phyloP scores from a whole-genome alignment of 2,113 vertebrate genomes.

The Crotalus tigris region DNA sequence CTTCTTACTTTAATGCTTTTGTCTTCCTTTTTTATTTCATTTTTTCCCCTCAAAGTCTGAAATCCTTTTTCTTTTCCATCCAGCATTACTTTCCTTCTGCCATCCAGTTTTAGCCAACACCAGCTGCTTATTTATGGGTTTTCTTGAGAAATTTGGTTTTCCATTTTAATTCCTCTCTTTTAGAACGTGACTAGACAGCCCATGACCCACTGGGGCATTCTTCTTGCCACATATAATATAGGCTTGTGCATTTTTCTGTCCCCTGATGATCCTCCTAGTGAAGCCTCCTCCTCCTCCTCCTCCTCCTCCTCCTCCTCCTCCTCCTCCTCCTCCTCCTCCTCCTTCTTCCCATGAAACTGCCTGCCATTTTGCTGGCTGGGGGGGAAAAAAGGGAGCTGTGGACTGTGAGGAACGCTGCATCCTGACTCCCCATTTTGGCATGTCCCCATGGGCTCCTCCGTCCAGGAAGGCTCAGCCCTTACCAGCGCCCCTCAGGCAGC shows the following conservation, averaged over 20 bases:
- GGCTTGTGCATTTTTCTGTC: not conserved
- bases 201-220: not conserved
- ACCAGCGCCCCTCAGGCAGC: too few relatives aligned
- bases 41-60: not conserved
- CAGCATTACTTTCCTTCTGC: not conserved
- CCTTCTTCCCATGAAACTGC: too few relatives aligned
- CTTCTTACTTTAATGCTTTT: not conserved
- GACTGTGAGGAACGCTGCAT: too few relatives aligned
- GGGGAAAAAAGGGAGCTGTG: too few relatives aligned
- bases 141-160: not conserved
- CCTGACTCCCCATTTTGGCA: too few relatives aligned
- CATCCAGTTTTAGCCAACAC: not conserved
- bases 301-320: rapidly evolving
- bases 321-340: too few relatives aligned
- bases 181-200: not conserved
- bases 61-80: not conserved
- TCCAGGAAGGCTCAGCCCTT: too few relatives aligned
- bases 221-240: not conserved
- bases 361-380: too few relatives aligned
- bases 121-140: not conserved
- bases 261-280: not conserved
- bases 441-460: too few relatives aligned
- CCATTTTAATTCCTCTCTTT: not conserved
- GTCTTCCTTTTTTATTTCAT: not conserved
- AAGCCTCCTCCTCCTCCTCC: rapidly evolving